Percentiles rank a stretch among this genome's conserved stretches.
Conservation (phyloP, 2,113 vertebrate genomes). For the Dasyornis broadbenti region DNA sequence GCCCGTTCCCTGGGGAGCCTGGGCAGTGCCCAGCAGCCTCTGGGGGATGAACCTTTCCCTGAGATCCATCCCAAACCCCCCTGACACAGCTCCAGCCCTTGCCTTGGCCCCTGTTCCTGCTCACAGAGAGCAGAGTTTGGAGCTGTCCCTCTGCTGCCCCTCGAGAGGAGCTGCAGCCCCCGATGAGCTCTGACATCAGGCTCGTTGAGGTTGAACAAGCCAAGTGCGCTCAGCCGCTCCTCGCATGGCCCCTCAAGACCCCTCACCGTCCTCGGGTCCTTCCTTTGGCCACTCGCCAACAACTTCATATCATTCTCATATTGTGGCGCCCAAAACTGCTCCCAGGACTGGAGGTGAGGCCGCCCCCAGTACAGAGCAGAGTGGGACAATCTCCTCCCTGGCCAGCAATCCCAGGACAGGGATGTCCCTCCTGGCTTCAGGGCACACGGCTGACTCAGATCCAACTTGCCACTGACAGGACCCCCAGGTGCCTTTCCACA, state of each 20-base stretch:
- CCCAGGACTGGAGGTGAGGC: background rate
- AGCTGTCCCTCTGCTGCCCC: background rate
- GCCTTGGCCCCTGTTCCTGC: background rate
- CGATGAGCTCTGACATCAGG: background rate
- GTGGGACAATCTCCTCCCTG: background rate
- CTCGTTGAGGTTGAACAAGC: background rate
- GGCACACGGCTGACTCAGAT: background rate
- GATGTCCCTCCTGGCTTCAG: too few species aligned
- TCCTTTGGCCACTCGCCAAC: background rate
- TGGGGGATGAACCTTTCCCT: background rate
- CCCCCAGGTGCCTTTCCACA: background rate
- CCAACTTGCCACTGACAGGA: fast-evolving
- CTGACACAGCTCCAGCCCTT: background rate
- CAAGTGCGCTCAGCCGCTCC: background rate
- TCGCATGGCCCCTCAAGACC: background rate
- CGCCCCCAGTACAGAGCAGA: background rate
- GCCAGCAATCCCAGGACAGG: too few species aligned
- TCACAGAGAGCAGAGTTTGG: background rate
- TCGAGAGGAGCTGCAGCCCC: background rate
- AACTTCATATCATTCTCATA: background rate
- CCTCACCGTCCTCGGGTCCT: background rate
- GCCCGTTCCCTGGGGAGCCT: background rate
- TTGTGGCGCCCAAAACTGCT: background rate
- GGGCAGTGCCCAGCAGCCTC: background rate
- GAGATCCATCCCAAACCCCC: fast-evolving